Conservation (phyloP, 2,797 vertebrate genomes). For the Acanthurus leucopareius region DNA sequence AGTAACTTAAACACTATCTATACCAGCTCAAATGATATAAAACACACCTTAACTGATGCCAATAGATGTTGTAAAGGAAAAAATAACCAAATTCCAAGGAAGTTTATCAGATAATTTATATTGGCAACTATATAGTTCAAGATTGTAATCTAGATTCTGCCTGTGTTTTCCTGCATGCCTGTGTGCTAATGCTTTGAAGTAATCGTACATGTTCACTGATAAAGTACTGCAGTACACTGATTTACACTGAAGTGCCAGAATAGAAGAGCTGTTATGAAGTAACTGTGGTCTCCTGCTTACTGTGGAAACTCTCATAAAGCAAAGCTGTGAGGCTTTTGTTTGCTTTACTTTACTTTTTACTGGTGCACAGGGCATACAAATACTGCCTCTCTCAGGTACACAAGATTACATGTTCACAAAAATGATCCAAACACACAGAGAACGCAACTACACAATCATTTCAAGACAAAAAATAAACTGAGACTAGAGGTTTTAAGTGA, state of each 20-base stretch:
- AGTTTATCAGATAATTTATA: slow-evolving; percentile 34
- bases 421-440: slow-evolving; percentile 20
- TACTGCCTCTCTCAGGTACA: slow-evolving; percentile 50
- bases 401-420: slow-evolving; percentile 42
- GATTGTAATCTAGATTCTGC: background rate
- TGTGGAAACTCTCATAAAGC: slow-evolving; percentile 73
- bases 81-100: background rate
- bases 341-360: slow-evolving; percentile 39
- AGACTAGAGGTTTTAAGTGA: background rate
- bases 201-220: slow-evolving; percentile 19
- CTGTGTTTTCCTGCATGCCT: slow-evolving; percentile 16
- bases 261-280: slow-evolving; percentile 42
- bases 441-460: slow-evolving; percentile 1
- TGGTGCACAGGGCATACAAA: slow-evolving; percentile 46
- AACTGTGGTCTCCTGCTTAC: slow-evolving; percentile 24
- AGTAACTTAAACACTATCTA: slow-evolving; percentile 41
- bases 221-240: background rate
- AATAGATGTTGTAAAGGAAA: slow-evolving; percentile 18
- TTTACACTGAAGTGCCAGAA: slow-evolving; percentile 30
- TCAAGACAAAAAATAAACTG: background rate
- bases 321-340: slow-evolving; percentile 50
- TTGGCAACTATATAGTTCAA: background rate
- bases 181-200: slow-evolving; percentile 2
- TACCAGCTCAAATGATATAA: slow-evolving; percentile 39
- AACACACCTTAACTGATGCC: slow-evolving; percentile 36